Conservation (phyloP, 1,140 invertebrate species). For the Phymastichus coffea region DNA sequence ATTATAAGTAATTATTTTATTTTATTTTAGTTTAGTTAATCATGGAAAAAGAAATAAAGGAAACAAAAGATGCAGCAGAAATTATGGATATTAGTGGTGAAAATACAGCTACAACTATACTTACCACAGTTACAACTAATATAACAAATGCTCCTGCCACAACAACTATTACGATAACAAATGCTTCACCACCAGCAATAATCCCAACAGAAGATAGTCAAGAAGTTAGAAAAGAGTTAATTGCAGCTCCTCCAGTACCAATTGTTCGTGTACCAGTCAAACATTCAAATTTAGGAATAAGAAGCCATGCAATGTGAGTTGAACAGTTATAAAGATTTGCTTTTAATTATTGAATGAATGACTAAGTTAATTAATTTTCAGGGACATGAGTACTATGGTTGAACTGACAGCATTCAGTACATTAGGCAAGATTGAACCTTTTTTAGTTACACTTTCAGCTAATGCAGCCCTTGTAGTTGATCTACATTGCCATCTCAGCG, state of each 20-base stretch:
- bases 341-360: constrained; percentile 7
- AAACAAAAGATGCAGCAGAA: too few species aligned
- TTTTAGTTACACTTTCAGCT: constrained; percentile 83
- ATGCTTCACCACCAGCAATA: not conserved
- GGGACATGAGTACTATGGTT: constrained; percentile 85
- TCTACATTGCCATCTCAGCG: constrained; percentile 90
- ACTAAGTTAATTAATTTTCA: constrained; percentile 51
- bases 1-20: not conserved
- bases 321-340: constrained; percentile 1
- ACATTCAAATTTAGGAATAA: constrained; percentile 54
- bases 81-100: constrained; percentile 18
- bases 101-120: not conserved
- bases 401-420: constrained; percentile 85
- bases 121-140: too few species aligned
- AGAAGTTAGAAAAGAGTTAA: constrained; percentile 17
- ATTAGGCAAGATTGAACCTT: constrained; percentile 88
- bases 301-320: constrained; percentile 53
- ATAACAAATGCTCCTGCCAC: not conserved
- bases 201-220: constrained; percentile 4
- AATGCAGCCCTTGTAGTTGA: constrained; percentile 88
- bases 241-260: constrained; percentile 14
- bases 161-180: not conserved
- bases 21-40: not conserved
- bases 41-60: constrained; percentile 19
- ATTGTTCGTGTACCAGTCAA: constrained; percentile 53